Conservation (phyloP, 2,113 vertebrate species). For the Hippolais icterina region DNA sequence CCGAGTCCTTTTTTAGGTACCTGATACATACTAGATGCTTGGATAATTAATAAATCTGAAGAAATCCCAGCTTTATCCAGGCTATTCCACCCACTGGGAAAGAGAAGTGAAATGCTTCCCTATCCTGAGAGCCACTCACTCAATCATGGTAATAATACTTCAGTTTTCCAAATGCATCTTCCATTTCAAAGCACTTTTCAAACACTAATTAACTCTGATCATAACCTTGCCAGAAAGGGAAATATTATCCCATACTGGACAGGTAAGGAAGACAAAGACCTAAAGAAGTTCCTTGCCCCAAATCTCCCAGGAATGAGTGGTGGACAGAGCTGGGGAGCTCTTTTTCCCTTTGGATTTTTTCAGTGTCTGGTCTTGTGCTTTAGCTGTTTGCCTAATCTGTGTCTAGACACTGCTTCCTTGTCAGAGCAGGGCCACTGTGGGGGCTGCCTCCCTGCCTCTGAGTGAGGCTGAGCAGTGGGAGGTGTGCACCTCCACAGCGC, state of each 20-base stretch:
- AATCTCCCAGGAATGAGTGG: neutral
- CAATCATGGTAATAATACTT: neutral
- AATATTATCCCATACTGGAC: conserved; percentile 19
- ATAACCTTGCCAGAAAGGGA: conserved; percentile 6
- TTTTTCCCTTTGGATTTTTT: neutral
- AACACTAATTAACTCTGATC: conserved; percentile 24
- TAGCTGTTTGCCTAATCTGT: neutral
- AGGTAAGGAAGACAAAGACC: neutral
- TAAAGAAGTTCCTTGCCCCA: neutral
- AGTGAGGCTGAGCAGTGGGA: neutral
- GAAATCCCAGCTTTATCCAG: neutral
- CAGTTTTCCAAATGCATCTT: conserved; percentile 25
- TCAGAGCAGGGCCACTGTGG: neutral
- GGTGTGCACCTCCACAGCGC: rapidly evolving
- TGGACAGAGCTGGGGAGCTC: neutral
- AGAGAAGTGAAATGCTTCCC: neutral
- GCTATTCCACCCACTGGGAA: neutral
- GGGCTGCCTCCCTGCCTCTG: neutral
- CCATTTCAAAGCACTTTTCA: conserved; percentile 58
- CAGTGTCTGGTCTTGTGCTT: neutral
- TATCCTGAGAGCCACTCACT: neutral
- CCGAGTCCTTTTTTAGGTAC: neutral
- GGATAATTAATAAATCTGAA: conserved; percentile 21
- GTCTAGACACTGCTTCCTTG: neutral
- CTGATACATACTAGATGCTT: neutral